A percentile compares a stretch with the other conserved stretches of the same genome.
phyloP scores from a whole-genome alignment of 1,140 invertebrate species.

The Neotoxoptera formosana region DNA sequence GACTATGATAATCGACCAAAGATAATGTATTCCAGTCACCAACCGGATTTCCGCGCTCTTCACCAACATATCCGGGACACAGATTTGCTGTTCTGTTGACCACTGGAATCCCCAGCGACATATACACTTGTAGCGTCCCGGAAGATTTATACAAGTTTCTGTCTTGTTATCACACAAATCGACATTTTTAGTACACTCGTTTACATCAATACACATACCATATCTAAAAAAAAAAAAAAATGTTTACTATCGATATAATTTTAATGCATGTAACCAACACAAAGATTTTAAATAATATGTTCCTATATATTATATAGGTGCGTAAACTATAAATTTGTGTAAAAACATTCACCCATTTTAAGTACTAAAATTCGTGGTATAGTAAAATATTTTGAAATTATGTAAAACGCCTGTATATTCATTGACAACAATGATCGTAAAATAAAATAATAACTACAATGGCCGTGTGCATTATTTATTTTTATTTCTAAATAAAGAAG shows the following conservation, averaged over 20 bases:
- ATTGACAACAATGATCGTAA: background rate
- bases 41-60: conserved; percentile 54
- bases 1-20: background rate
- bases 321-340: background rate
- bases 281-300: background rate
- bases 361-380: background rate
- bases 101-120: conserved; percentile 62
- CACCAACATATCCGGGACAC: conserved; percentile 21
- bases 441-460: background rate
- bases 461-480: background rate
- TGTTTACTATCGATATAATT: background rate
- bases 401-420: background rate
- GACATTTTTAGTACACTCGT: conserved; percentile 67
- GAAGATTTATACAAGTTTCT: conserved; percentile 69
- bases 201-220: conserved; percentile 71
- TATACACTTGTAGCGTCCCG: conserved; percentile 66
- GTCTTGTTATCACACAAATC: conserved; percentile 65
- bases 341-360: background rate
- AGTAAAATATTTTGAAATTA: background rate
- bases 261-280: background rate
- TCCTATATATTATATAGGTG: no score
- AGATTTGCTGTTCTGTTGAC: conserved; percentile 19
- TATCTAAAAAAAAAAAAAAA: conserved; percentile 61
- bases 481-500: background rate
- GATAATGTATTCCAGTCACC: background rate